These are phyloP conservation scores for Florisuga fusca DNA, from an alignment of 2,797 vertebrate species.

Conservation along the genomic window DNA sequence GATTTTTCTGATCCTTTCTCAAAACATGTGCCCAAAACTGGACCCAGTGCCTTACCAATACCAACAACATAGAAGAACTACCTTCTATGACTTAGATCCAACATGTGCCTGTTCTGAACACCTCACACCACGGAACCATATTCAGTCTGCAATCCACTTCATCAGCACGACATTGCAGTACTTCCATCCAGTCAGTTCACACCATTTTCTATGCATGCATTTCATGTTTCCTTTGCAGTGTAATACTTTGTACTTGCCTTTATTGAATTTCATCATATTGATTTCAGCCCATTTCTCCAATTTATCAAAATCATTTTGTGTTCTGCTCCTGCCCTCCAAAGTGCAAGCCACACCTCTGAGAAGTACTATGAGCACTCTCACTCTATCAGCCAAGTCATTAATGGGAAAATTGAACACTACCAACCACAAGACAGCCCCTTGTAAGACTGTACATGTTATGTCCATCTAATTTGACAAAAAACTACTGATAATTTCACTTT, in stretches of 20 bases:
- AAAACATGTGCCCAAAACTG: not conserved
- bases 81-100: not conserved
- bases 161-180: not conserved
- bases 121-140: not conserved
- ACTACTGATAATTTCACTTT: not conserved
- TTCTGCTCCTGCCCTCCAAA: not conserved
- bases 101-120: not conserved
- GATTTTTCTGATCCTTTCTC: not conserved
- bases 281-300: constrained; percentile 31
- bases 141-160: not conserved
- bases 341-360: not conserved
- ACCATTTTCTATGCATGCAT: not conserved
- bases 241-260: constrained; percentile 12
- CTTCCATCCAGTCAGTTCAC: not conserved
- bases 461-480: not conserved
- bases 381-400: constrained; percentile 16
- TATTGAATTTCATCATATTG: constrained; percentile 30
- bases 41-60: not conserved
- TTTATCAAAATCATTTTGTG: not conserved
- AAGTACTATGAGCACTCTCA: not conserved
- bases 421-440: not conserved
- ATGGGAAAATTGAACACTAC: not conserved
- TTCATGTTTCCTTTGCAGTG: not conserved
- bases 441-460: not conserved
- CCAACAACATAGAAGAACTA: not conserved